Evolutionary conservation across 2,797 vertebrate species (phyloP).

Genomic region (Microctenopoma stevenorrisi): DNA sequence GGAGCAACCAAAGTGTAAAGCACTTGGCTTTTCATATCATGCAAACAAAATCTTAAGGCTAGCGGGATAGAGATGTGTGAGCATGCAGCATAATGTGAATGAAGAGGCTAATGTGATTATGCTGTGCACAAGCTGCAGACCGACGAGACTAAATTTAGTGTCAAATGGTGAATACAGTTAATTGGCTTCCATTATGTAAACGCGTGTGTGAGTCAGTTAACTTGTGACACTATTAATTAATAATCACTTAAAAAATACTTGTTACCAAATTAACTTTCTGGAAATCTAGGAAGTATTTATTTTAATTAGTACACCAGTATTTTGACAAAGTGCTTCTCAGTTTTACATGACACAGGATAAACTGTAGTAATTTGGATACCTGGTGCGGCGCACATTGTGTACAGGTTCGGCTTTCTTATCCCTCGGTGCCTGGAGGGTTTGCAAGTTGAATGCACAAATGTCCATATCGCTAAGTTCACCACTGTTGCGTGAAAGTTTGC

Average conservation of each 20-base stretch:
- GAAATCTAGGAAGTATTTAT: no score
- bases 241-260: no score
- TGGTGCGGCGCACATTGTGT: no score
- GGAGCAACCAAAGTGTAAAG: background rate
- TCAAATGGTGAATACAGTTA: conserved; percentile 32
- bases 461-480: background rate
- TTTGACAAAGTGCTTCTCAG: no score
- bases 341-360: no score
- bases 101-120: conserved; percentile 48
- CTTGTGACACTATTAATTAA: no score
- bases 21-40: no score
- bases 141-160: conserved; percentile 44
- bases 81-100: conserved; percentile 52
- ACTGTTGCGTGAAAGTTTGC: background rate
- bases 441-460: background rate
- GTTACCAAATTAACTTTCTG: no score
- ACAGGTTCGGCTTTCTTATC: background rate
- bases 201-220: background rate
- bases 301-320: no score
- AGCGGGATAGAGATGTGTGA: conserved; percentile 48
- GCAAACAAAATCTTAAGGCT: conserved; percentile 34
- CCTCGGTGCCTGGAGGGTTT: background rate
- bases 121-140: conserved; percentile 16
- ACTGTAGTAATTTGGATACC: no score
- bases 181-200: conserved; percentile 26